phyloP scores from a whole-genome alignment of 2,797 vertebrate genomes.

The Stomatorhinus walkeri region DNA sequence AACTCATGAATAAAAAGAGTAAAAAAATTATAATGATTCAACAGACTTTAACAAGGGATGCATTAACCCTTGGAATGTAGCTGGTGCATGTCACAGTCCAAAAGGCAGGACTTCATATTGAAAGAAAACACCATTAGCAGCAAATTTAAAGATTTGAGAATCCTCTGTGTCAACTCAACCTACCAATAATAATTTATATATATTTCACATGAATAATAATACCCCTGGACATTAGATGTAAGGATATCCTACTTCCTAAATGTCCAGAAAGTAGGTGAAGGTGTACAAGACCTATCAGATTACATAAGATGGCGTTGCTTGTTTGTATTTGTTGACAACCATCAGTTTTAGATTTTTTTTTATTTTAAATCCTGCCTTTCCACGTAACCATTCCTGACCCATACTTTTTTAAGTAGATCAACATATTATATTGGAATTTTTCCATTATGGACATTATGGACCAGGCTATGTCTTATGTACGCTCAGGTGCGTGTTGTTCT shows the following conservation, averaged over 20 bases:
- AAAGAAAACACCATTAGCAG: not conserved
- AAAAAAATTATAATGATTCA: not conserved
- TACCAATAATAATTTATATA: not conserved
- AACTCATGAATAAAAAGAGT: not conserved
- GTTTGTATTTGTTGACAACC: not conserved
- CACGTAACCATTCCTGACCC: not conserved
- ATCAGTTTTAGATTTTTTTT: not conserved
- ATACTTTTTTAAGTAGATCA: not conserved
- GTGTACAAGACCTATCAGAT: not conserved
- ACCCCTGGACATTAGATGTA: not conserved
- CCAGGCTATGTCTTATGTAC: not conserved
- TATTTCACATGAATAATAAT: not conserved
- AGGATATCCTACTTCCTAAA: not conserved
- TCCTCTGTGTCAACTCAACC: not conserved
- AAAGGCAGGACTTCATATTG: not conserved
- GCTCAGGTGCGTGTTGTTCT: slow-evolving; percentile 70
- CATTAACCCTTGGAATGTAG: not conserved
- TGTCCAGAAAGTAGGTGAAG: not conserved
- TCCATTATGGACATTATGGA: not conserved
- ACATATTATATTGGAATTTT: not conserved
- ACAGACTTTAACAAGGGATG: not conserved
- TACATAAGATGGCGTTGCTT: not conserved
- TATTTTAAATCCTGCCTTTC: not conserved
- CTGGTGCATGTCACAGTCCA: not conserved
- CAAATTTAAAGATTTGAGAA: not conserved